Base-by-base conservation (phyloP, 2,888 invertebrate genomes). In the Hyppa rectilinea region DNA sequence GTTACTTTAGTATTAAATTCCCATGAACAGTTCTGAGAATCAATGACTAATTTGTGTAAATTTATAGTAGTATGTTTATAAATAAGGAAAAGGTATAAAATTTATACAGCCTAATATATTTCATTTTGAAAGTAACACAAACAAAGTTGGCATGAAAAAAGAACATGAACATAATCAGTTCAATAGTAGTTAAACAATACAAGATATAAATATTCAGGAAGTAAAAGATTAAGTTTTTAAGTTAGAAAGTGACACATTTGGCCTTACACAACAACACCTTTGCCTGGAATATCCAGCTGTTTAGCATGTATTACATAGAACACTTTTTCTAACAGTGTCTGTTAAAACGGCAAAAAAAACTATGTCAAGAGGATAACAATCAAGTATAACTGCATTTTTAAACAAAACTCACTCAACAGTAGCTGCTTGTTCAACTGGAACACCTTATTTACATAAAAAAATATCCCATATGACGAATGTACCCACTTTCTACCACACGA, bases 371-470 rank as follows among this genome's bases (percentile, higher is more conserved):
- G 80, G 87, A 87, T 84, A 84, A 81, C 77, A 84, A 87, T 85
- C 87, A 82, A 76, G 87, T 86, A 69, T 87, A 87, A 87, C 91
- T 87, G 88, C 88, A 88, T 89, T 88, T 88, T 81, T 78, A 80
- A 83, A 82, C 81, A 87, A 87, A 87, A 88, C 78, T 75, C 71
- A 78, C 69, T 82, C 45, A 86, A 89, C 88, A 88, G 88, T 88
- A 83, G 80, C 85, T 79, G 84, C 76, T 84, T 81, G 90, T 85
- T 93, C 87, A 88, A 88, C 86, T 90, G 88, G 88, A 92, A 86
- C 94, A 86, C 70, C 86, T 72, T 81, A 91, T 92, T 91, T 88
- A 64, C 90, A 91, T 91, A 89, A 81, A 84, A 58, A 84, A 82
- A 84, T 76, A 85, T 82, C 68, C 81, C 83, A 71, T 80, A 80